Conservation (phyloP, 2,888 invertebrate genomes). For the Sesia apiformis region DNA sequence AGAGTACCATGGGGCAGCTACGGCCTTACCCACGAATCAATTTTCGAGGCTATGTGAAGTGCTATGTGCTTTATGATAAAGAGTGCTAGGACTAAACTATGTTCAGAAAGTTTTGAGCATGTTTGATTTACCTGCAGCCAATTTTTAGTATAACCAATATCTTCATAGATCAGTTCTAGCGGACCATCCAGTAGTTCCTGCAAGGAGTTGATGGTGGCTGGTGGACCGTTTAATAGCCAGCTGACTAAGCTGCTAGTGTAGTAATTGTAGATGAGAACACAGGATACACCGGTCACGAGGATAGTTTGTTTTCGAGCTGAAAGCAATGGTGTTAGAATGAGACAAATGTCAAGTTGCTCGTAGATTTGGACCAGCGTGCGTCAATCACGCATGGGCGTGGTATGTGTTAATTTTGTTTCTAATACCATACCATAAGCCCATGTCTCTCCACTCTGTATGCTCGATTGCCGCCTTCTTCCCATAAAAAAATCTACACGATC, state of each 20-base stretch:
- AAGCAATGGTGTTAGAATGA: background rate
- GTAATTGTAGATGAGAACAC: conserved; percentile 70
- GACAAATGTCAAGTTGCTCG: background rate
- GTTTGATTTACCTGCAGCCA: conserved; percentile 38
- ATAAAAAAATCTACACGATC: too few species aligned
- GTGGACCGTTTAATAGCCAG: conserved; percentile 66
- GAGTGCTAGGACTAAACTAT: too few species aligned
- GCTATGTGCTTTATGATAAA: too few species aligned
- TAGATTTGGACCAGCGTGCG: background rate
- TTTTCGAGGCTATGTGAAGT: too few species aligned
- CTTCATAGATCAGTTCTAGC: conserved; percentile 61
- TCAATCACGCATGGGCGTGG: too few species aligned
- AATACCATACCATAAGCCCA: too few species aligned
- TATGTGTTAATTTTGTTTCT: too few species aligned
- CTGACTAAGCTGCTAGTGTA: conserved; percentile 77
- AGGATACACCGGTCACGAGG: conserved; percentile 46
- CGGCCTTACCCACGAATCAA: too few species aligned
- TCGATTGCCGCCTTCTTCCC: too few species aligned
- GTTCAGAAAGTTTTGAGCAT: too few species aligned
- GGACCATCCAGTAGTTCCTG: conserved; percentile 65
- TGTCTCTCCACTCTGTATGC: too few species aligned
- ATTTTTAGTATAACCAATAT: conserved; percentile 58
- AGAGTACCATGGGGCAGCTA: too few species aligned
- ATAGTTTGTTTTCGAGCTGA: conserved; percentile 44
- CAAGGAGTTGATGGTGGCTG: conserved; percentile 62